Evolutionary conservation across 1,140 invertebrate genomes (phyloP), one percentile per base, ranked within the genome.

Genomic region (Magallana gigas): DNA sequence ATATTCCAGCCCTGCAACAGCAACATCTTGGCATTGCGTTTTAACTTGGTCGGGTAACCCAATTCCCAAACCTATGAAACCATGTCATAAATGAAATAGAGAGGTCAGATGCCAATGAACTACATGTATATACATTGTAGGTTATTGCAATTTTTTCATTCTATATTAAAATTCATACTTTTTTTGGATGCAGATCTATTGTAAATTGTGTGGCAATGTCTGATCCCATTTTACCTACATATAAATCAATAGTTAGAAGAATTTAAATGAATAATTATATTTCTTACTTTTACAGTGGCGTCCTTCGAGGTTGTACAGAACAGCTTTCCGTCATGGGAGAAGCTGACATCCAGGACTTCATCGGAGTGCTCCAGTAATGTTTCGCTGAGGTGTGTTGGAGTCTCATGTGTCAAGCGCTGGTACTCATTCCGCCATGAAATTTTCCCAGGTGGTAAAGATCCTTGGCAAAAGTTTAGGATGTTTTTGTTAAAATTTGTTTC

Each of bases 291-390:
- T 93, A 92, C 95, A 93, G 94, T 96, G 95, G 96, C 96, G 96
- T 92, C 97, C 95, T 98, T 98, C 11, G 97, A 98, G 91, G 97
- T 97, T 7, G 97, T 98, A 48, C 97, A 97, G 95, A 98, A 98
- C 96, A 97, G 96, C 94, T 96, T 96, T 6, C 97, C 97, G 96
- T 98, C 97, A 92, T 98, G 97, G 1, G 97, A 97, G 95, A 98
- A 98, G 91, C 97, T 97, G 57, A 98, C 97, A 94, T 98, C 97
- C 83, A 98, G 95, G 68, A 98, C 97, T 86, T 92, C 90, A 90
- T 92, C 91, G 23, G 84, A 88, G 84, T 92, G 92, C 95, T 29
- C 95, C 94, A 93, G 97, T 97, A 98, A 92, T 12, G 96, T 96
- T 95, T 98, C 97, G 6, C 97, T 96, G 94, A 97, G 96, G 23